phyloP scores from a whole-genome alignment of 2,888 invertebrate genomes.

The Chrysodeixis includens region DNA sequence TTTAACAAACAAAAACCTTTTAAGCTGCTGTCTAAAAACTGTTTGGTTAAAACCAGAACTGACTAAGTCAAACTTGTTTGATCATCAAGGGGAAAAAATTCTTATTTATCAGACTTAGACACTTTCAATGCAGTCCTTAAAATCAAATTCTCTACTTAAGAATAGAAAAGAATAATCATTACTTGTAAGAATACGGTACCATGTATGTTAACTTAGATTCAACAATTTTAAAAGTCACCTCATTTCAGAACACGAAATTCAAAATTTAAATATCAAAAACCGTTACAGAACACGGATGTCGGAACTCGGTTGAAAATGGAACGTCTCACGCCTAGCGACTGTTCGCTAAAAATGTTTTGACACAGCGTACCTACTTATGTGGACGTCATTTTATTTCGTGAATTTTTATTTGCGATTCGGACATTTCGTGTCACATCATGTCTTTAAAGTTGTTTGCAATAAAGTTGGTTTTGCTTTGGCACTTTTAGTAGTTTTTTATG shows the following conservation, averaged over 20 bases:
- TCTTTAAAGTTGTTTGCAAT: constrained; percentile 2
- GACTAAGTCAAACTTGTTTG: too few species aligned
- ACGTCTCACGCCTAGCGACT: constrained; percentile 35
- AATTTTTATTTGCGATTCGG: constrained; percentile 32
- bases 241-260: background rate
- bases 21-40: too few species aligned
- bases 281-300: constrained; percentile 39
- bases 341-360: constrained; percentile 45
- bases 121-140: too few species aligned
- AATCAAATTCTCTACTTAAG: too few species aligned
- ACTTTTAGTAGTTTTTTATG: background rate
- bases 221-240: background rate
- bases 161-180: too few species aligned
- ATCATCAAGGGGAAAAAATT: too few species aligned
- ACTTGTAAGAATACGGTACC: too few species aligned
- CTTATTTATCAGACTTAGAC: too few species aligned
- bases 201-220: too few species aligned
- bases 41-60: too few species aligned
- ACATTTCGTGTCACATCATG: constrained; percentile 14
- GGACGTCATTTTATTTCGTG: constrained; percentile 35
- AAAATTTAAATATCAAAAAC: constrained; percentile 6
- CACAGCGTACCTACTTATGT: constrained; percentile 25
- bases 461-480: constrained; percentile 5
- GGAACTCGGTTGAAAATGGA: constrained; percentile 44
- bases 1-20: too few species aligned